Base-by-base conservation (phyloP, 2,113 vertebrate species). In the Saiga tatarica region DNA sequence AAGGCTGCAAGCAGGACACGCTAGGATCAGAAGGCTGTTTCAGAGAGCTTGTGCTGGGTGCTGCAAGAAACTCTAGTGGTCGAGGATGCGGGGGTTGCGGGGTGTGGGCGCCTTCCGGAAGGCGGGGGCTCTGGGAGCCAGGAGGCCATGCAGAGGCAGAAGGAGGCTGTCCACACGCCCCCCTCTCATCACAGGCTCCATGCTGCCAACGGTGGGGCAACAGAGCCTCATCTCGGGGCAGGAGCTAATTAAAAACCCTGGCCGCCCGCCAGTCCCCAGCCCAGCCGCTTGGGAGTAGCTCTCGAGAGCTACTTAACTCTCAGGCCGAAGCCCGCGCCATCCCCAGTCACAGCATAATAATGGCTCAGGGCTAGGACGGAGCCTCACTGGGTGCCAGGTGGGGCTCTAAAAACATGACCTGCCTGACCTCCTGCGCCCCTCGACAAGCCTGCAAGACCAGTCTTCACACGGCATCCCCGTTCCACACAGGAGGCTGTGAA, bases 161-260 rank as follows among this genome's bases (percentile, higher is more conserved):
- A 62, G 45, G 60, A 55, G 91, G 86, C 28, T 5, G 45, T 26
- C 62, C 2, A 17, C 52, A 52, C 0, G 7, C 0, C 92, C 71
- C 50, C 39, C 30, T 76, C 71, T 74, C 57, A 4, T 52, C 1
- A 0, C 87, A 55, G 95, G 92, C 92, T 57, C 89, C 89, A 42
- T 74, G 6, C 50, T 36, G 89, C 95, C 84, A 55, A 36, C 79
- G 5, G 53, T 9, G 47, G 57, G 94, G 78, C 64, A 16, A 83
- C 71, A 1, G 14, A 9, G 91, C 76, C 91, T 91, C 88, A 15
- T 88, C 94, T 84, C 47, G 0, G 96, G 95, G 96, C 94, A 86
- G 96, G 79, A 95, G 95, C 90, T 98, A 95, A 98, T 97, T 96
- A 97, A 96, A 98, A 97, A 86, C 76, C 76, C 95, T 97, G 97